Conservation (phyloP, 2,888 invertebrate species). For the Patella caerulea region DNA sequence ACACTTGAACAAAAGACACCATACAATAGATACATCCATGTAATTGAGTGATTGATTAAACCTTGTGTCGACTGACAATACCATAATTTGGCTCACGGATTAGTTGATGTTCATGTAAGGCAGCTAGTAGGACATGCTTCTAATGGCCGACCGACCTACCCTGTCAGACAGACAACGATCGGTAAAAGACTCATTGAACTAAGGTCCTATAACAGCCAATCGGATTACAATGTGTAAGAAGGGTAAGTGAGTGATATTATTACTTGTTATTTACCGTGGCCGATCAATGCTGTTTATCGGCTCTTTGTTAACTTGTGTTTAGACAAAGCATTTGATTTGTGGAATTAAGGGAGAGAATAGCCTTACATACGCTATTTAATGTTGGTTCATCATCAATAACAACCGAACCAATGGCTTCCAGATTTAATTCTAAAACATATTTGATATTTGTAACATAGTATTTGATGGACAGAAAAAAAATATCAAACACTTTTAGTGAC, state of each 20-base stretch:
- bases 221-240: not conserved
- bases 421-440: slow-evolving; percentile 7
- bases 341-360: not conserved
- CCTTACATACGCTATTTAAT: not conserved
- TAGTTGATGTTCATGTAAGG: not conserved
- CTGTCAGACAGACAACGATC: too few relatives aligned
- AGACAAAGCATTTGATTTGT: slow-evolving; percentile 7
- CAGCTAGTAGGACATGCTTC: not conserved
- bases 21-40: not conserved
- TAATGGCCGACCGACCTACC: not conserved
- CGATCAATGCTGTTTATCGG: not conserved
- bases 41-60: slow-evolving; percentile 7
- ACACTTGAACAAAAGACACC: not conserved
- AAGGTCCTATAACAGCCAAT: too few relatives aligned
- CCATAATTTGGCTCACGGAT: not conserved
- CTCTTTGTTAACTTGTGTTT: not conserved
- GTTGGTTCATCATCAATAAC: slow-evolving; percentile 3
- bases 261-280: too few relatives aligned
- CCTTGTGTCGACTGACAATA: not conserved
- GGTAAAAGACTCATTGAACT: too few relatives aligned
- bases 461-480: too few relatives aligned
- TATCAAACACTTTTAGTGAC: too few relatives aligned
- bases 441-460: not conserved
- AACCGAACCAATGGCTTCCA: not conserved
- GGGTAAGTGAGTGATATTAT: not conserved